phyloP scores from a whole-genome alignment of 2,113 vertebrate species.

The Lagenorhynchus albirostris region DNA sequence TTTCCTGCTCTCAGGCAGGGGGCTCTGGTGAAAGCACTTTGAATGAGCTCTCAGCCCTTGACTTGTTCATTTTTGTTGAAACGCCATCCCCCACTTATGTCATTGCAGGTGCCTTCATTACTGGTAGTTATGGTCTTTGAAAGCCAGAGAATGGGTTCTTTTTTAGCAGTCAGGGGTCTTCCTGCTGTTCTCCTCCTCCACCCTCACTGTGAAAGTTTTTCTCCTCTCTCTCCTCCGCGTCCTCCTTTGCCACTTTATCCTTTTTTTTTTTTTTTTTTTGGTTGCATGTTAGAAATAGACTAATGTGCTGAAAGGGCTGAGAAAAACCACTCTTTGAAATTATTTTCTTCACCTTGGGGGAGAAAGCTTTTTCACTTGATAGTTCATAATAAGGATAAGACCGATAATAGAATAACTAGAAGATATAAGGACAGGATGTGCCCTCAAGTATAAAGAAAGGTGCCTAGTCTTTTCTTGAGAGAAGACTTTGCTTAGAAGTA shows the following conservation, averaged over 20 bases:
- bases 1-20: background rate
- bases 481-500: background rate
- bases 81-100: background rate
- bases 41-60: background rate
- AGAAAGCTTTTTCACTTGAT: background rate
- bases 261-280: background rate
- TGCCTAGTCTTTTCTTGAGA: background rate
- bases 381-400: background rate
- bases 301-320: background rate
- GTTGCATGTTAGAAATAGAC: background rate
- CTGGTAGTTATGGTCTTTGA: background rate
- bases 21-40: background rate
- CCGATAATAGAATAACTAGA: background rate
- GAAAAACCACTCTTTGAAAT: background rate
- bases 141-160: background rate
- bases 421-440: background rate
- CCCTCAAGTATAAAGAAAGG: background rate
- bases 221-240: background rate
- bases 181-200: background rate
- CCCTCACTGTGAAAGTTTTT: background rate
- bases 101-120: background rate
- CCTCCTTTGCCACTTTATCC: background rate
- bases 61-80: background rate
- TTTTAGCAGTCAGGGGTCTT: slow-evolving; percentile 13
- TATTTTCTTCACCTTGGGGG: background rate